Evolutionary conservation across 2,797 vertebrate species (phyloP).

Genomic region (Argentina silus): DNA sequence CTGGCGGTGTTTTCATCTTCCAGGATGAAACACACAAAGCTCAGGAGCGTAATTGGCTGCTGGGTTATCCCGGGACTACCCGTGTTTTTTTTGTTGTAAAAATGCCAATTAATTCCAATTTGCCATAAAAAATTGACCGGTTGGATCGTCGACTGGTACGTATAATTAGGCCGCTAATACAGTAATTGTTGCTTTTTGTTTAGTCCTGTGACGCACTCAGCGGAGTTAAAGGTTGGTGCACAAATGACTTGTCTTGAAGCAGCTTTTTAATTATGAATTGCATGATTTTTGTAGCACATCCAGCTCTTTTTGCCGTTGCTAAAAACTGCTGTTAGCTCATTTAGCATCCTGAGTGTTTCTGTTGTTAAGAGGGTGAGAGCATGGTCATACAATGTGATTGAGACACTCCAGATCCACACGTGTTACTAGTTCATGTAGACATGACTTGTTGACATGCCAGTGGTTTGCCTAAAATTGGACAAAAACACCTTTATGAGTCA

Average conservation of each 20-base stretch:
- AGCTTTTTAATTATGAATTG: not conserved
- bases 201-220: conserved; percentile 40
- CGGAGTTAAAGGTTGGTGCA: conserved; percentile 72
- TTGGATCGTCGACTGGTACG: conserved; percentile 45
- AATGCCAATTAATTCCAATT: conserved; percentile 72
- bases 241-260: conserved; percentile 55
- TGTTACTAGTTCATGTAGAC: too few relatives aligned
- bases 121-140: conserved; percentile 51
- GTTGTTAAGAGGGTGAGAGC: too few relatives aligned
- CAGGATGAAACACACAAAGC: conserved; percentile 69
- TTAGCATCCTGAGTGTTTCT: too few relatives aligned
- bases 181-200: conserved; percentile 53
- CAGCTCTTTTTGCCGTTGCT: too few relatives aligned
- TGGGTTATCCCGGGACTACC: conserved; percentile 71
- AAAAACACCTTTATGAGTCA: too few relatives aligned
- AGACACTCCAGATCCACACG: too few relatives aligned
- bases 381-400: too few relatives aligned
- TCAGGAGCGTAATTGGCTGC: conserved; percentile 77
- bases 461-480: too few relatives aligned
- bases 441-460: too few relatives aligned
- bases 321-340: too few relatives aligned
- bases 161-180: conserved; percentile 65
- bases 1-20: conserved; percentile 71
- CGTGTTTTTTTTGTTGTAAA: conserved; percentile 57
- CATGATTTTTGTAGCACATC: not conserved